These are phyloP conservation scores for Clangula hyemalis DNA, from an alignment of 2,797 vertebrate genomes.

Conservation along the genomic window DNA sequence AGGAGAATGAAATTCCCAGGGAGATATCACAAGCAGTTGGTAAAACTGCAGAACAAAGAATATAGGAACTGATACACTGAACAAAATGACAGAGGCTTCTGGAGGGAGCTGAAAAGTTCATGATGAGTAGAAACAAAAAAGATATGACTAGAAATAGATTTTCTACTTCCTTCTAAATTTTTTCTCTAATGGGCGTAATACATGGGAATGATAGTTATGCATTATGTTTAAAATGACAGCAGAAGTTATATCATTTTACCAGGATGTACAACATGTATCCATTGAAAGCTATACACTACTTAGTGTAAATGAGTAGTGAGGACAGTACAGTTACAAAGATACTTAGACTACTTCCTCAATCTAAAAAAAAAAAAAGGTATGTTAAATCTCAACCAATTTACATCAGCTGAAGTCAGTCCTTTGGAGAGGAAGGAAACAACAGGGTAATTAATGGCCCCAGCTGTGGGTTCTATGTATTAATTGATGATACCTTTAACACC, in stretches of 20 bases:
- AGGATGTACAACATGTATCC: neutral
- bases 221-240: neutral
- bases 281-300: neutral
- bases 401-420: neutral
- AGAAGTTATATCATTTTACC: neutral
- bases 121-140: neutral
- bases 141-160: neutral
- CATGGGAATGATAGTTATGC: neutral
- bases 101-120: neutral
- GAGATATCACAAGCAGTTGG: neutral
- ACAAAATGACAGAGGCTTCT: neutral
- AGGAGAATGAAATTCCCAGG: neutral
- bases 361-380: neutral
- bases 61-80: neutral
- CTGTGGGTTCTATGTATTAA: constrained; percentile 10
- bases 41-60: neutral
- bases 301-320: neutral
- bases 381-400: constrained; percentile 24
- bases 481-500: constrained; percentile 20
- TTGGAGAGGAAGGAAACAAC: constrained; percentile 14
- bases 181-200: neutral
- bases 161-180: neutral
- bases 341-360: neutral
- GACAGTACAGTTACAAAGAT: neutral
- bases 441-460: constrained; percentile 17